Percentiles rank a stretch among this genome's conserved stretches.
phyloP scores from a whole-genome alignment of 2,888 invertebrate genomes.

The Hoplodrina blanda region DNA sequence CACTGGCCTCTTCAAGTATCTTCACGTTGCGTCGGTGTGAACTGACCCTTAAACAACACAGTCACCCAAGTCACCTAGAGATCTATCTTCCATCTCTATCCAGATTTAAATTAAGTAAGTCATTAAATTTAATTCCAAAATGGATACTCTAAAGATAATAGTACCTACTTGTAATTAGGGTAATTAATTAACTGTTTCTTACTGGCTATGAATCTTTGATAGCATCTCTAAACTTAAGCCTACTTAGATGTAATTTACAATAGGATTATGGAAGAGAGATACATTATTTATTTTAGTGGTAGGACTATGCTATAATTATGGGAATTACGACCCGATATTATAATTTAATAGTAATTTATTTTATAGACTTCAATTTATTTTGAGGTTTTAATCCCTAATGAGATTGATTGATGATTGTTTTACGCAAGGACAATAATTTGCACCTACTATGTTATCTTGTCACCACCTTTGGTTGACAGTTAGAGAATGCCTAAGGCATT shows the following conservation, averaged over 20 bases:
- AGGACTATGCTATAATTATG: too few species aligned
- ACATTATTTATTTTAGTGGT: background rate
- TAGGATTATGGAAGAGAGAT: background rate
- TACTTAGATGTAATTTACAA: conserved; percentile 12
- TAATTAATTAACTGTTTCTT: conserved; percentile 35
- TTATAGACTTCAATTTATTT: too few species aligned
- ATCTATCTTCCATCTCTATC: background rate
- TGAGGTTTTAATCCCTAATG: too few species aligned
- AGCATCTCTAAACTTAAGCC: conserved; percentile 11
- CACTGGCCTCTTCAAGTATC: too few species aligned
- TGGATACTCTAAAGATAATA: conserved; percentile 30
- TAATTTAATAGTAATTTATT: too few species aligned
- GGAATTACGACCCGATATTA: too few species aligned
- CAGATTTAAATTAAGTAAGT: conserved; percentile 36
- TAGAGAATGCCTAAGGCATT: too few species aligned
- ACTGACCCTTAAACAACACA: conserved; percentile 2
- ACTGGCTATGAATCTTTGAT: conserved; percentile 44
- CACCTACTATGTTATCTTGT: too few species aligned
- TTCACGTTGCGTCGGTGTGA: too few species aligned
- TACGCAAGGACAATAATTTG: too few species aligned
- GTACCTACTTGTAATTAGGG: conserved; percentile 29
- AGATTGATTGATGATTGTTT: too few species aligned
- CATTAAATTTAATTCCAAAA: conserved; percentile 46
- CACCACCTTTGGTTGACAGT: too few species aligned
- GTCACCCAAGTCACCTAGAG: background rate